Conservation (phyloP, 2,113 vertebrate species). For the Pimephales promelas region DNA sequence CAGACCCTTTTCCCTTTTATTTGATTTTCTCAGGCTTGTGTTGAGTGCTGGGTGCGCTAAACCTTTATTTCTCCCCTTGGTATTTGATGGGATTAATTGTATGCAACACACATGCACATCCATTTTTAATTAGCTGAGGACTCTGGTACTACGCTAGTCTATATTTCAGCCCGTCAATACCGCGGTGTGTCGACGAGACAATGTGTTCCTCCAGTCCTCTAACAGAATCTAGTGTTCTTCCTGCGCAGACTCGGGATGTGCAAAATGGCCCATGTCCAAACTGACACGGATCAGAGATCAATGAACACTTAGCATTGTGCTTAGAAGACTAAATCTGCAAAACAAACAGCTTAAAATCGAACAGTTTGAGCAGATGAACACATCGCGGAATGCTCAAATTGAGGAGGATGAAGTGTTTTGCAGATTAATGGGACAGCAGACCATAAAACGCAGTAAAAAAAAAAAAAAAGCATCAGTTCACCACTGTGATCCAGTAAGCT, state of each 20-base stretch:
- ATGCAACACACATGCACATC: slow-evolving; percentile 57
- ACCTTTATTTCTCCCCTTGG: slow-evolving; percentile 52
- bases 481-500: neutral
- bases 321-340: slow-evolving; percentile 84
- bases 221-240: slow-evolving; percentile 78
- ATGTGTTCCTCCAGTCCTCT: slow-evolving; percentile 72
- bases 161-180: slow-evolving; percentile 54
- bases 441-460: neutral
- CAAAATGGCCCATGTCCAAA: slow-evolving; percentile 86
- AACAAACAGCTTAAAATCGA: slow-evolving; percentile 88
- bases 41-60: slow-evolving; percentile 52
- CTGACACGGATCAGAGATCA: slow-evolving; percentile 84
- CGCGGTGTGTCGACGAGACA: slow-evolving; percentile 58
- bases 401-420: slow-evolving; percentile 84
- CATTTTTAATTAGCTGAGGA: slow-evolving; percentile 66
- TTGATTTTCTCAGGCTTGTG: slow-evolving; percentile 60
- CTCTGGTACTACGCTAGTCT: slow-evolving; percentile 16
- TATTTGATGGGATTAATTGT: slow-evolving; percentile 60
- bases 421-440: slow-evolving; percentile 77
- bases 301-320: slow-evolving; percentile 92
- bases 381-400: slow-evolving; percentile 90
- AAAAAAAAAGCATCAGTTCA: neutral
- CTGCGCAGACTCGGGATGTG: slow-evolving; percentile 83
- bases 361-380: slow-evolving; percentile 86
- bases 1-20: slow-evolving; percentile 53